These are phyloP conservation scores for Argyresthia goedartella DNA, from an alignment of 2,888 invertebrate species.

Conservation along the genomic window DNA sequence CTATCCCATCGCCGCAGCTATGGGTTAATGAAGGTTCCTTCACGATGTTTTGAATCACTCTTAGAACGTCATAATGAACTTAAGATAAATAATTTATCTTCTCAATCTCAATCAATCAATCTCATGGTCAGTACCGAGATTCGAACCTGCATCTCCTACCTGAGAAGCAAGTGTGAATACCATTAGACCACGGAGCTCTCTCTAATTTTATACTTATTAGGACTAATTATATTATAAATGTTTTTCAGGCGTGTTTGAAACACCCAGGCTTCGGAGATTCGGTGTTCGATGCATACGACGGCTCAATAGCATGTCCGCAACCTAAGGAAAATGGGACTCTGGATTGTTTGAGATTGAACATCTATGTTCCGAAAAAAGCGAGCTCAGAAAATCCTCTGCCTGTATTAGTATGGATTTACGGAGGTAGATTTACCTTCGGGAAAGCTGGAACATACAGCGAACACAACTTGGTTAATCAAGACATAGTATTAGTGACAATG, in stretches of 20 bases:
- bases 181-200: too few relatives aligned
- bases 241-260: conserved; percentile 36
- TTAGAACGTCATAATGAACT: too few relatives aligned
- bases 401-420: conserved; percentile 15
- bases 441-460: background rate
- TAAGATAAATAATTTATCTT: too few relatives aligned
- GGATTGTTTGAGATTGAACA: conserved; percentile 8
- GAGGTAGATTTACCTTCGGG: conserved; percentile 32
- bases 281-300: conserved; percentile 34
- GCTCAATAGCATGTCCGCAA: conserved; percentile 7
- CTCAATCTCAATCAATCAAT: too few relatives aligned
- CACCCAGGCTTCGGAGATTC: conserved; percentile 30
- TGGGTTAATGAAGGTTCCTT: too few relatives aligned
- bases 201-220: too few relatives aligned
- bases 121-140: too few relatives aligned
- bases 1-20: too few relatives aligned
- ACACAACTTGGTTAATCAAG: conserved; percentile 32
- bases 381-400: conserved; percentile 6
- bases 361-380: conserved; percentile 7
- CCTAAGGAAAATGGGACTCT: background rate
- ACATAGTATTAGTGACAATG: conserved; percentile 48
- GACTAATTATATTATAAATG: too few relatives aligned
- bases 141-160: too few relatives aligned
- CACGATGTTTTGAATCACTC: too few relatives aligned
- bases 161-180: too few relatives aligned